Evolutionary conservation across 2,113 vertebrate genomes (phyloP).

Genomic region (Hemiprocne comata): DNA sequence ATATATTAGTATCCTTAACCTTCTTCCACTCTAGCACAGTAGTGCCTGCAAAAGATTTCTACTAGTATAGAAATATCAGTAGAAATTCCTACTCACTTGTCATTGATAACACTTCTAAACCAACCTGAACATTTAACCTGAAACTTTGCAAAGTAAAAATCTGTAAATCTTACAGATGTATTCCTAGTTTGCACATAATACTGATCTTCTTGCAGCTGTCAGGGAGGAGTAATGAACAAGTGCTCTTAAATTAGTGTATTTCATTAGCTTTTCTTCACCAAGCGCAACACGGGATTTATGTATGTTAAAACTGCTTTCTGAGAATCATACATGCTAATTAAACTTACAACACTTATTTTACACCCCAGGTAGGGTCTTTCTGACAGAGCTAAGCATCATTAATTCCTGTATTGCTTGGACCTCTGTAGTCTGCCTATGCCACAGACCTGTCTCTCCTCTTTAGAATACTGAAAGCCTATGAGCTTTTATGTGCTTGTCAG

Average conservation of each 20-base stretch:
- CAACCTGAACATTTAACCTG: background rate
- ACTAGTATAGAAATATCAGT: background rate
- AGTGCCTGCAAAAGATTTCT: background rate
- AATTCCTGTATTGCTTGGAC: background rate
- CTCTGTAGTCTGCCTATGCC: background rate
- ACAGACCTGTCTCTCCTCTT: background rate
- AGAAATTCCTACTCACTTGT: background rate
- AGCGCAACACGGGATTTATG: background rate
- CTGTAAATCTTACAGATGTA: background rate
- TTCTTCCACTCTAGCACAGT: background rate
- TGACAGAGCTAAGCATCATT: background rate
- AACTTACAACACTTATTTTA: background rate
- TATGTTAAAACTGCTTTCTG: background rate
- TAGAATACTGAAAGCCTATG: background rate
- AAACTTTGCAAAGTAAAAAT: background rate
- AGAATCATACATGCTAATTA: background rate
- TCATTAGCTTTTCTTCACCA: background rate
- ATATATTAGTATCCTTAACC: background rate
- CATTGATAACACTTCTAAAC: background rate
- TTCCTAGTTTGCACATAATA: background rate
- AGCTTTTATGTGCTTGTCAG: background rate
- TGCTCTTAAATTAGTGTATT: background rate
- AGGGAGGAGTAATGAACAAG: background rate
- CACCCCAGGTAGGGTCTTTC: background rate
- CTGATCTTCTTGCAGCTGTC: background rate